phyloP scores from a whole-genome alignment of 2,113 vertebrate genomes.

The Piprites chloris region DNA sequence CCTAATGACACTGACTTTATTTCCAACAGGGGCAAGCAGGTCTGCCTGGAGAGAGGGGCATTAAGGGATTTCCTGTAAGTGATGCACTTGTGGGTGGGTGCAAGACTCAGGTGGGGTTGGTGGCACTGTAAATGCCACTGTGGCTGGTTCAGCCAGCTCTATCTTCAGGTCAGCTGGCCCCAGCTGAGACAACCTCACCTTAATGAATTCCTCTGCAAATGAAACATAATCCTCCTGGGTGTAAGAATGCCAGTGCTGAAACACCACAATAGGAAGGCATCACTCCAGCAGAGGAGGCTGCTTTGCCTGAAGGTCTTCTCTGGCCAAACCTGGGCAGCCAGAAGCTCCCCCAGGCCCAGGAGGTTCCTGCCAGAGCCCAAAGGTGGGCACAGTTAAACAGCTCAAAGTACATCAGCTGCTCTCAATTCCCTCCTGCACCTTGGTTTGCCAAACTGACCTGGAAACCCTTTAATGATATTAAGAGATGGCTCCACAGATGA shows the following conservation, averaged over 20 bases:
- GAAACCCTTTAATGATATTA: not conserved
- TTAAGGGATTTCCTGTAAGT: constrained; percentile 81
- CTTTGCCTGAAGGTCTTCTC: not conserved
- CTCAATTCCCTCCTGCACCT: not conserved
- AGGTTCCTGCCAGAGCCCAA: not conserved
- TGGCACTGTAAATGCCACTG: not conserved
- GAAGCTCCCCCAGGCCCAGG: not conserved
- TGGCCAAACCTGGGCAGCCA: not conserved
- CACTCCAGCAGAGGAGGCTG: not conserved
- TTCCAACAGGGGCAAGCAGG: constrained; percentile 79
- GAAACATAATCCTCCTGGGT: not conserved
- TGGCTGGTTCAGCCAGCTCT: not conserved
- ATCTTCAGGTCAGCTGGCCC: not conserved
- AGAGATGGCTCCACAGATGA: not conserved
- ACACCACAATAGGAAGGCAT: fast-evolving
- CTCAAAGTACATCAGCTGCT: not conserved
- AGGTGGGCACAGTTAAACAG: not conserved
- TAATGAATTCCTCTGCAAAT: not conserved
- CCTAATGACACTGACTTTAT: constrained; percentile 57
- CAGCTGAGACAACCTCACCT: not conserved
- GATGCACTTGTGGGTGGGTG: not conserved
- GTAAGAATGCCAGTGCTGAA: not conserved
- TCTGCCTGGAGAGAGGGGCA: constrained; percentile 70
- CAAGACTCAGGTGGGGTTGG: not conserved
- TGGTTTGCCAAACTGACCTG: not conserved